Conservation (phyloP, 2,888 invertebrate genomes). For the Caenorhabditis parvicauda region DNA sequence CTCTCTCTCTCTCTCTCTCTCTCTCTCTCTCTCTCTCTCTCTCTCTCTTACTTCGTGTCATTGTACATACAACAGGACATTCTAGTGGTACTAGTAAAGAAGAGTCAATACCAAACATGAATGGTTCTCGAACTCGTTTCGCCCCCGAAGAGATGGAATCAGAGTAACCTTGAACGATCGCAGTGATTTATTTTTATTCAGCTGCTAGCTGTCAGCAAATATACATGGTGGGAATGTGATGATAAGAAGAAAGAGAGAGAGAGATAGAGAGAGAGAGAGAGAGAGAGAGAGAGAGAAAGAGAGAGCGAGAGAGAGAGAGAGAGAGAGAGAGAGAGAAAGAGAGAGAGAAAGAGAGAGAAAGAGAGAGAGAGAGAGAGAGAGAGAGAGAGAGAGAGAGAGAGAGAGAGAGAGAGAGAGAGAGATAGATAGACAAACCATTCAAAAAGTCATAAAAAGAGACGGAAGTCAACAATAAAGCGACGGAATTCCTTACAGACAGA, state of each 20-base stretch:
- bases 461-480: neutral
- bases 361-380: neutral
- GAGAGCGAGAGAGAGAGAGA: slow-evolving; percentile 1
- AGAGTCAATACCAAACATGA: too few species aligned
- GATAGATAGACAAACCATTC: neutral
- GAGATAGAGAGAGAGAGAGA: slow-evolving; percentile 6
- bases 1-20: neutral
- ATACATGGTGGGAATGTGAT: neutral
- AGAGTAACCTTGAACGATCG: too few species aligned
- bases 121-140: too few species aligned
- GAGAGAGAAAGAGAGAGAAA: neutral
- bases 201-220: too few species aligned
- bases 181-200: too few species aligned
- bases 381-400: slow-evolving; percentile 3
- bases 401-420: neutral
- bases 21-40: neutral
- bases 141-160: too few species aligned
- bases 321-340: neutral
- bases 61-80: too few species aligned
- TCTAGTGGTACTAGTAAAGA: too few species aligned
- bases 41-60: neutral
- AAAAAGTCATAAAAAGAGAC: neutral
- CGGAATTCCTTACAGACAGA: too few species aligned
- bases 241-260: neutral
- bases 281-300: neutral